Evolutionary conservation across 2,113 vertebrate genomes (phyloP).

Genomic region (Psephotus haematonotus): DNA sequence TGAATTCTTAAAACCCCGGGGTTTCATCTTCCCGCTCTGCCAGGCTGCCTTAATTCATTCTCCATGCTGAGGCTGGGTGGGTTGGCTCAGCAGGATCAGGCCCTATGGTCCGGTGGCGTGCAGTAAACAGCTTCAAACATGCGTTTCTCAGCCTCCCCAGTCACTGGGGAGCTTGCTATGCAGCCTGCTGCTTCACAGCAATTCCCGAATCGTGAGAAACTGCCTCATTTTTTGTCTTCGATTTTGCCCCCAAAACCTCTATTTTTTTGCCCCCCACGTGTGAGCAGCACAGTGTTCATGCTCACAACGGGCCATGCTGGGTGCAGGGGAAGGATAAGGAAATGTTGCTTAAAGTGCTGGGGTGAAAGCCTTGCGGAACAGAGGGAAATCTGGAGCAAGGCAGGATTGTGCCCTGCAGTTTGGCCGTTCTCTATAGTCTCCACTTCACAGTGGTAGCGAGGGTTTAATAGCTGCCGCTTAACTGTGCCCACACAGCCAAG

Average conservation of each 20-base stretch:
- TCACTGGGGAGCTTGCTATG: not conserved
- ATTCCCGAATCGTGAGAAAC: not conserved
- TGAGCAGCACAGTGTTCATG: accelerated
- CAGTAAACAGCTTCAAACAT: not conserved
- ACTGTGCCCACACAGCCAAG: accelerated
- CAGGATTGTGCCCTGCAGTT: not conserved
- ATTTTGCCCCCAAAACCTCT: not conserved
- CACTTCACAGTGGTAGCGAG: not conserved
- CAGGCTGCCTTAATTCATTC: not conserved
- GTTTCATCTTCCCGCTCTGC: not conserved
- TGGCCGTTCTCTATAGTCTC: not conserved
- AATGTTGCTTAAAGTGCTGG: not conserved
- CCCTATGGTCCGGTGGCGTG: not conserved
- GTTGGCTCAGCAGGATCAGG: not conserved
- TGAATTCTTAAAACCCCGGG: not conserved
- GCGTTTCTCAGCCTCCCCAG: not conserved
- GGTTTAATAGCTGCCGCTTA: not conserved
- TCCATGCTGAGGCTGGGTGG: not conserved
- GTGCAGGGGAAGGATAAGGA: not conserved
- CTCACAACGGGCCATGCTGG: not conserved
- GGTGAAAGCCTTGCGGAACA: not conserved
- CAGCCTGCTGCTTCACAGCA: not conserved
- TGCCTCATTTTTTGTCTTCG: not conserved
- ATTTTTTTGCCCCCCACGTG: not conserved
- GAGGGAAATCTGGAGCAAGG: not conserved